Percentiles rank a stretch among this genome's conserved stretches.
Conservation (phyloP, 2,888 invertebrate genomes). For the Bembecia ichneumoniformis region DNA sequence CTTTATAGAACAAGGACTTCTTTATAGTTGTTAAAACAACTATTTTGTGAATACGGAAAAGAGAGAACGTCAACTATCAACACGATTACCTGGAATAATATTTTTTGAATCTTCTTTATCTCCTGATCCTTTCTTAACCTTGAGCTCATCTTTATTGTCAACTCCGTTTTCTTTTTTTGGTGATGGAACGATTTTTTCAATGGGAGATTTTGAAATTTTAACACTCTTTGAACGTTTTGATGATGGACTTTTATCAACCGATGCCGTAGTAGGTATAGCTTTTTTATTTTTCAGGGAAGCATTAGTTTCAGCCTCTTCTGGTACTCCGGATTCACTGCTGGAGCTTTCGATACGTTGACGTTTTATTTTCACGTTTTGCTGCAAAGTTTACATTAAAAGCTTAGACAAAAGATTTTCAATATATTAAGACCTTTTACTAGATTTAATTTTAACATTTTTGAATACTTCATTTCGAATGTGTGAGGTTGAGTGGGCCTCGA, state of each 20-base stretch:
- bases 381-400: slow-evolving; percentile 2
- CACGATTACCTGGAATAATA: slow-evolving; percentile 9
- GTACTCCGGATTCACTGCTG: slow-evolving; percentile 37
- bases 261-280: slow-evolving; percentile 6
- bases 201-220: slow-evolving; percentile 8
- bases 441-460: too few species aligned
- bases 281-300: slow-evolving; percentile 34
- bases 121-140: slow-evolving; percentile 1
- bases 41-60: too few species aligned
- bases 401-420: too few species aligned
- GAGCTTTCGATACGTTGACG: slow-evolving; percentile 54
- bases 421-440: too few species aligned
- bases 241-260: slow-evolving; percentile 7
- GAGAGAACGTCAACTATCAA: not conserved
- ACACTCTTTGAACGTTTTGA: slow-evolving; percentile 6
- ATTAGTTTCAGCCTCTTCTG: slow-evolving; percentile 33
- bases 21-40: too few species aligned
- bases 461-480: too few species aligned
- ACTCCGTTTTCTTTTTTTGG: slow-evolving; percentile 8
- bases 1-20: too few species aligned
- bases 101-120: slow-evolving; percentile 24
- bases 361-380: slow-evolving; percentile 45
- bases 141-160: not conserved
- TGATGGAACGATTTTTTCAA: not conserved
- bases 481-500: too few species aligned